Evolutionary conservation across 2,888 invertebrate genomes (phyloP).

Genomic region (Norana najaformis): DNA sequence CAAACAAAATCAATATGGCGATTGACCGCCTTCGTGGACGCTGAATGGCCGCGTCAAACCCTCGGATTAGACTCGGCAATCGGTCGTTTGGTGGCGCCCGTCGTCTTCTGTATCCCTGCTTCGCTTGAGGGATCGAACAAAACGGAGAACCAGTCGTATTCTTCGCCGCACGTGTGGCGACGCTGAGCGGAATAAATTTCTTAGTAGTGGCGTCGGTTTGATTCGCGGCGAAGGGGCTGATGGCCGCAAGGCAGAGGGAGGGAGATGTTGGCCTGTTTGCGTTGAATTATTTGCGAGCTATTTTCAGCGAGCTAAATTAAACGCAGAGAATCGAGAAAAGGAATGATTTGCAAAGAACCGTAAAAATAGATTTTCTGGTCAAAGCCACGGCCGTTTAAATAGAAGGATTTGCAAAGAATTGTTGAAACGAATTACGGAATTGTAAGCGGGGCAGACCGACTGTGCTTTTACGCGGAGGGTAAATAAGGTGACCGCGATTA

Average conservation of each 20-base stretch:
- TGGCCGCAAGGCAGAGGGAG: background rate
- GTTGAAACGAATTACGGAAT: background rate
- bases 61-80: background rate
- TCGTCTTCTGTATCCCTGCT: slow-evolving; percentile 6
- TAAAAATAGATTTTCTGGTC: background rate
- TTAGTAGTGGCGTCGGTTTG: background rate
- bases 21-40: background rate
- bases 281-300: background rate
- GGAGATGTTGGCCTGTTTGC: too few relatives aligned
- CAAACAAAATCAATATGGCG: background rate
- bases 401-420: background rate
- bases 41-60: background rate
- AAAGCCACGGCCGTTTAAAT: background rate
- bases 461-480: too few relatives aligned
- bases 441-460: background rate
- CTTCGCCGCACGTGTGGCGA: background rate
- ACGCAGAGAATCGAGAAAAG: background rate
- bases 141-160: slow-evolving; percentile 13
- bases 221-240: background rate
- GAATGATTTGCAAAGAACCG: background rate
- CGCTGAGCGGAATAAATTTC: background rate
- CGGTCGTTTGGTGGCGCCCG: background rate
- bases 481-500: background rate
- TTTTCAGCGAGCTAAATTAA: background rate
- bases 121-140: background rate